Evolutionary conservation across 2,113 vertebrate genomes (phyloP).

Genomic region (Apodemus sylvaticus): DNA sequence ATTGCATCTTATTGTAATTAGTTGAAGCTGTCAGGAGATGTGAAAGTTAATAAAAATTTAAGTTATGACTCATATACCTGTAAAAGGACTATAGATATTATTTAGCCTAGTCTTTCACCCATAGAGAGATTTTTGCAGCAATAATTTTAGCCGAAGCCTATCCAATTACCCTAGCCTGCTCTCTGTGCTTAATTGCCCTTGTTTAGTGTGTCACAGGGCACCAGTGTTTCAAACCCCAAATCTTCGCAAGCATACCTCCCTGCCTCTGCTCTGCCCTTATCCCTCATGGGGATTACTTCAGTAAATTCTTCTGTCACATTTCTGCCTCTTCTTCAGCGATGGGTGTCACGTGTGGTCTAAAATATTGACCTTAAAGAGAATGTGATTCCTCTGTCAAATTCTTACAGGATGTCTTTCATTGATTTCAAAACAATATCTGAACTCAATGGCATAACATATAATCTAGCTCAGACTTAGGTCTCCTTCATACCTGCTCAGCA

Average conservation of each 20-base stretch:
- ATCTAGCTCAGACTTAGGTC: not conserved
- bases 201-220: not conserved
- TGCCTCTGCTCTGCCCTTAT: not conserved
- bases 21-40: conserved; percentile 21
- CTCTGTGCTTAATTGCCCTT: conserved; percentile 42
- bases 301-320: not conserved
- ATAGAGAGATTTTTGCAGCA: conserved; percentile 46
- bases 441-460: not conserved
- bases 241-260: not conserved
- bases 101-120: conserved; percentile 46
- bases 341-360: not conserved
- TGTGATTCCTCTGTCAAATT: not conserved
- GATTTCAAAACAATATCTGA: conserved; percentile 31
- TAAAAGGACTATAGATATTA: conserved; percentile 39
- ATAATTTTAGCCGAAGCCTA: conserved; percentile 45
- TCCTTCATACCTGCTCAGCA: not conserved
- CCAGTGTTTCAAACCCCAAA: not conserved
- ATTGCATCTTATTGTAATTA: conserved; percentile 57
- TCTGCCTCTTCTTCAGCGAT: not conserved
- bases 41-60: conserved; percentile 67
- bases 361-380: not conserved
- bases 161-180: conserved; percentile 29
- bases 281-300: not conserved
- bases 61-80: conserved; percentile 42
- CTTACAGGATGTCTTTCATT: not conserved